These are phyloP conservation scores for Platycercus adscitus DNA, from an alignment of 2,113 vertebrate genomes.

Conservation along the genomic window DNA sequence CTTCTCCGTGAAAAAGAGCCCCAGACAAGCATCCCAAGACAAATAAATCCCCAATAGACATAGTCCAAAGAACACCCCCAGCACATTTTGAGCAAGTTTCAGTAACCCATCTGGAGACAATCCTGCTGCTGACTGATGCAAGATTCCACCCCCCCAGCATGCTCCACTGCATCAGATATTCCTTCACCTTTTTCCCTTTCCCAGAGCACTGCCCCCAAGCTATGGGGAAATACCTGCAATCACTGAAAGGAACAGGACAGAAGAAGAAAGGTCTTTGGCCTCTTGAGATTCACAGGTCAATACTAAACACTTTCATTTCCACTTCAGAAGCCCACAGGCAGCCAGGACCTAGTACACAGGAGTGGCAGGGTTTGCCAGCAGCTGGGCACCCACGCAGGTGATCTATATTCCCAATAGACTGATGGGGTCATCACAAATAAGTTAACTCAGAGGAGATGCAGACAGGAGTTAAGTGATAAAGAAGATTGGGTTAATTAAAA, in stretches of 20 bases:
- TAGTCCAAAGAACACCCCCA: accelerated
- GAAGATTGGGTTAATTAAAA: not conserved
- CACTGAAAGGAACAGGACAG: accelerated
- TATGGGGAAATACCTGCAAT: not conserved
- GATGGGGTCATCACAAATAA: not conserved
- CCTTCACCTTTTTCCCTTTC: not conserved
- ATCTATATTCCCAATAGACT: not conserved
- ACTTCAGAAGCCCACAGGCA: accelerated
- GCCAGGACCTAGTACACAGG: accelerated
- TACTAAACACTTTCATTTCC: not conserved
- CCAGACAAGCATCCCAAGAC: not conserved
- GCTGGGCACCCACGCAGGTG: not conserved
- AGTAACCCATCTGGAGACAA: not conserved
- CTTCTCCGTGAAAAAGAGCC: not conserved
- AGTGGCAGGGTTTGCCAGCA: not conserved
- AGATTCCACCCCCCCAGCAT: accelerated
- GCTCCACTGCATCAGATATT: not conserved
- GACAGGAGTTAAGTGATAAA: not conserved
- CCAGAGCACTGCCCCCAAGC: not conserved
- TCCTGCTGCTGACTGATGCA: too few relatives aligned
- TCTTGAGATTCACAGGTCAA: not conserved
- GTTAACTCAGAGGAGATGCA: not conserved
- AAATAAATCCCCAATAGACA: not conserved
- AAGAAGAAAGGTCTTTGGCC: accelerated
- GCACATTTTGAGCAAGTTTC: too few relatives aligned